Evolutionary conservation across 2,888 invertebrate species (phyloP), one percentile per base, ranked within the genome.

Genomic region (Vandiemenella viatica): DNA sequence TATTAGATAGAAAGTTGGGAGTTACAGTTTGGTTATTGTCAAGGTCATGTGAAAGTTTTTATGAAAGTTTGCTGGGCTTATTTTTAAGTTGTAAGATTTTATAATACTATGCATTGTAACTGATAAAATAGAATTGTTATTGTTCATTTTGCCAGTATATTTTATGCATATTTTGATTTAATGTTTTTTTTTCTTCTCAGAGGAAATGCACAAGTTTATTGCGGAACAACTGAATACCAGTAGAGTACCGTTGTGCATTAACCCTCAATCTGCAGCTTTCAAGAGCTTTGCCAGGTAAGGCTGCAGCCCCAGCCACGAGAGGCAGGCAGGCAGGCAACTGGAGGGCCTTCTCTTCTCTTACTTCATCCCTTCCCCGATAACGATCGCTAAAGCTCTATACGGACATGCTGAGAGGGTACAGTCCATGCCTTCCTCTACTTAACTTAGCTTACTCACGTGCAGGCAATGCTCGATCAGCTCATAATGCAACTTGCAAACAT

Each of bases 221-320:
- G 86, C 90, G 64, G 95, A 96, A 70, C 92, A 95, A 70, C 77
- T 91, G 67, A 89, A 90, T 68, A 87, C 90, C 63, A 89, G 88
- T 65, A 83, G 93, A 59, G 93, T 98, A 61, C 97, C 98, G 59
- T 78, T 98, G 61, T 97, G 97, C 78, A 97, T 98, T 76, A 98
- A 98, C 75, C 98, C 97, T 62, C 93, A 95, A 74, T 96, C 96
- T 65, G 95, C 96, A 68, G 95, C 97, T 69, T 98, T 96, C 79
- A 96, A 96, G 79, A 96, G 92, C 79, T 98, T 98, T 82, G 91
- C 95, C 77, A 97, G 93, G 96, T 97, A 87, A 88, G 83, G 68
- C 59, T 50, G 68, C 58, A 58, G 70, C 64, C 32, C 10, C 32
- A 32, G 32, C 13, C 47, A 15, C 20, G 46, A 43, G 43, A 38